Evolutionary conservation across 2,113 vertebrate species (phyloP).

Genomic region (Chaetodon trifascialis): DNA sequence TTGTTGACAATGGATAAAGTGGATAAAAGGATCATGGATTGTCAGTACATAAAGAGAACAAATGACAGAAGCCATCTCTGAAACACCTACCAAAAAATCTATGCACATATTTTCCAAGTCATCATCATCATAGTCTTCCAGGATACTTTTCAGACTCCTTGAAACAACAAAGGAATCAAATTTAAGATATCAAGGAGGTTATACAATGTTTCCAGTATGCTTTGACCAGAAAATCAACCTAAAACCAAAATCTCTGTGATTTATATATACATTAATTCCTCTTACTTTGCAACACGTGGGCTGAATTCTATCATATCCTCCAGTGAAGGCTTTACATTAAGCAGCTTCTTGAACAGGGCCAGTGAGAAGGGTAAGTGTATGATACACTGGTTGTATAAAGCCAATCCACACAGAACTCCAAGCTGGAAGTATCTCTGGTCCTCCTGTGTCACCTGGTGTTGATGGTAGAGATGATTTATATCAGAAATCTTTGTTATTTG

Average conservation of each 20-base stretch:
- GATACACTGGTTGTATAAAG: constrained; percentile 68
- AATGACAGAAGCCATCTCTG: neutral
- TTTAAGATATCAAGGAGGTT: neutral
- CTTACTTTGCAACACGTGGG: constrained; percentile 71
- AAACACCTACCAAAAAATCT: constrained; percentile 78
- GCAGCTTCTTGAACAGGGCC: constrained; percentile 84
- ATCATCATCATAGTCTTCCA: constrained; percentile 74
- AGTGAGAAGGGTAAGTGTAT: constrained; percentile 80
- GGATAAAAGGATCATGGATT: neutral
- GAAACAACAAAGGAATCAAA: neutral
- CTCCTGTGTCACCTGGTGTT: constrained; percentile 51
- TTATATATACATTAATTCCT: neutral
- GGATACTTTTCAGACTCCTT: constrained; percentile 79
- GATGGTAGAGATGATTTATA: neutral
- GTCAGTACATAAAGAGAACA: neutral
- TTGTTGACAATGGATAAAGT: too few species aligned
- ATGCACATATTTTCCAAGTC: constrained; percentile 63
- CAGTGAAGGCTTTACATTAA: constrained; percentile 68
- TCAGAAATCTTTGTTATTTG: neutral
- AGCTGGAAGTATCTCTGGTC: constrained; percentile 77
- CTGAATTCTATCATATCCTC: constrained; percentile 79
- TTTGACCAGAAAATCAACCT: neutral
- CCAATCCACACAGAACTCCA: constrained; percentile 81
- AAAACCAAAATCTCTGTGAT: neutral
- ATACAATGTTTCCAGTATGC: neutral